Base-by-base conservation (phyloP, 1,140 invertebrate species). In the Radopholus similis region DNA sequence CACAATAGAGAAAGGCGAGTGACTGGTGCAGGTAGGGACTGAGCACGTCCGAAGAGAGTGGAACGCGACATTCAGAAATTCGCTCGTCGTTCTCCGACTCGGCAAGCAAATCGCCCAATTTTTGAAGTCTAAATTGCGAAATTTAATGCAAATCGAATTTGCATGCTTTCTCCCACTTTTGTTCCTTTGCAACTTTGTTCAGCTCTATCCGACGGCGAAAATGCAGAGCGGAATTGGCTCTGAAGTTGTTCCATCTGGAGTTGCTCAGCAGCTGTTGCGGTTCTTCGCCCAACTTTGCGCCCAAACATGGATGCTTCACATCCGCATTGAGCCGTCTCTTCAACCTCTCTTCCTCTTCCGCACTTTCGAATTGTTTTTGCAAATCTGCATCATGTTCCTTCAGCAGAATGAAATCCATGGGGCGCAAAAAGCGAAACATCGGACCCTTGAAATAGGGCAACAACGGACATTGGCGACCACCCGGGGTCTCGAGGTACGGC, bases 1-100 rank as follows among this genome's bases (percentile, higher is more conserved):
- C 95, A 79, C 92, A 95, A 81, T 96, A 93, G 32, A 97, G 84
- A 32, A 97, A 89, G 5, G 90, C 88, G 8, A 97, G 83, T 40
- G 88, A 84, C 85, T 97, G 94, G 84, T 97, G 94, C 83, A 90
- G 90, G 51, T 87, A 86, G 0, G 90, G 89, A 81, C 93, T 89
- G 1, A 97, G 84, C 26, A 91, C 91, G 83, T 97, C 93, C 8
- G 42, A n/a, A n/a, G n/a, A n/a, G n/a, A n/a, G n/a, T n/a, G n/a
- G n/a, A n/a, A n/a, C n/a, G n/a, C n/a, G 34, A 35, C 26, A 32
- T 51, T 11, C 28, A 44, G 23, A 21, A 6, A 18, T 42, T 26
- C 4, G 3, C n/a, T 54, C 51, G 30, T 54, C 51, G 21, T 63
- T 28, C 35, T 59, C 55, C 42, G 34, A 42, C 37, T 66, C 56